Percentiles rank a stretch among this genome's conserved stretches.
Evolutionary conservation across 2,113 vertebrate genomes (phyloP).

Genomic region (Echinops telfairi): DNA sequence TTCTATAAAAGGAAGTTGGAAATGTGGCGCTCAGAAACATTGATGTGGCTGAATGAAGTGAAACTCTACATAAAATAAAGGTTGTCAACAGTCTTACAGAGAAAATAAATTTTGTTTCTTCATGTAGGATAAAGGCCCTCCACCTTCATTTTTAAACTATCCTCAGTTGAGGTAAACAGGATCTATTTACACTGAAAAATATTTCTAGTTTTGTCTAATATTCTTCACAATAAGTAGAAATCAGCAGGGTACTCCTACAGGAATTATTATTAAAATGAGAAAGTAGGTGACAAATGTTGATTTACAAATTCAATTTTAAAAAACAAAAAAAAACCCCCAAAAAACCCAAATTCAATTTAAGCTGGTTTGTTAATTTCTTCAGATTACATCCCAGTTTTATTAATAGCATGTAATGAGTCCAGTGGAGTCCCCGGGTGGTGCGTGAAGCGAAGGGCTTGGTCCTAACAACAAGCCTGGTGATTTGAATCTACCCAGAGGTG

Average conservation of each 20-base stretch:
- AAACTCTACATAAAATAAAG: slow-evolving; percentile 50
- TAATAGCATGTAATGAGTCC: not conserved
- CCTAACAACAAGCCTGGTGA: not conserved
- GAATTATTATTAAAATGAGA: not conserved
- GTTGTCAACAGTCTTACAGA: not conserved
- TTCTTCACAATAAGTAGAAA: not conserved
- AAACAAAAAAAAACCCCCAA: no score
- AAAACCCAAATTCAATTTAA: slow-evolving; percentile 24
- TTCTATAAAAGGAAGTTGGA: slow-evolving; percentile 15
- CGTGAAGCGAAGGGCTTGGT: not conserved
- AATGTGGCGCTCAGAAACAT: not conserved
- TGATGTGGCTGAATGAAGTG: not conserved
- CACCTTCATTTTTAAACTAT: slow-evolving; percentile 37
- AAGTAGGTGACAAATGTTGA: not conserved
- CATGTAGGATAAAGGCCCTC: not conserved
- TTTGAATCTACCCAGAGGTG: not conserved
- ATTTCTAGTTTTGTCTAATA: slow-evolving; percentile 1
- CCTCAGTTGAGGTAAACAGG: not conserved
- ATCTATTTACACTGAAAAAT: not conserved
- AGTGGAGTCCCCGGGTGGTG: not conserved
- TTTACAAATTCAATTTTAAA: slow-evolving; percentile 41
- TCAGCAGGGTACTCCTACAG: not conserved
- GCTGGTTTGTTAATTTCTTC: slow-evolving; percentile 4
- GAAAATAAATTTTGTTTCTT: slow-evolving; percentile 23
- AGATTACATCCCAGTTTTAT: slow-evolving; percentile 16